Evolutionary conservation across 2,113 vertebrate species (phyloP).

Genomic region (Sebastes fasciatus): DNA sequence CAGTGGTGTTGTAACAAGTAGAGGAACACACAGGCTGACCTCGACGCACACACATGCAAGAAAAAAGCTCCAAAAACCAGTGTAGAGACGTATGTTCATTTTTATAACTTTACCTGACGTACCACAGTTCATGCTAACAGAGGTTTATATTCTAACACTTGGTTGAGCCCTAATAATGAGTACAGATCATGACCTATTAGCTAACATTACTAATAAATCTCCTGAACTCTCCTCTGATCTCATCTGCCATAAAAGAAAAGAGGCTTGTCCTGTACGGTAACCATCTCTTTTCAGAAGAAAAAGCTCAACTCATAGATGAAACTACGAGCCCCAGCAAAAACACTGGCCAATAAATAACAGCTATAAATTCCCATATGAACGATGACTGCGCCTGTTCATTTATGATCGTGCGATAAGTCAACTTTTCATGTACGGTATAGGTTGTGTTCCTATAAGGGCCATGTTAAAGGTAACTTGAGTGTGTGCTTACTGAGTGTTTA

Average conservation of each 20-base stretch:
- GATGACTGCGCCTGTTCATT: constrained; percentile 55
- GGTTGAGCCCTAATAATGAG: constrained; percentile 32
- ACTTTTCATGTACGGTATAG: constrained; percentile 52
- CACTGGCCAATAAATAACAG: constrained; percentile 63
- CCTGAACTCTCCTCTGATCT: constrained; percentile 68
- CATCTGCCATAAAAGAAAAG: constrained; percentile 62
- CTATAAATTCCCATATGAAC: constrained; percentile 70
- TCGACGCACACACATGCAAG: constrained; percentile 35
- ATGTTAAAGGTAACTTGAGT: constrained; percentile 58
- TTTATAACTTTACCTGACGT: constrained; percentile 10
- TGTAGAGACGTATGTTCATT: background rate
- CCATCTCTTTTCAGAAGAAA: constrained; percentile 32
- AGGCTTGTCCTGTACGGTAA: constrained; percentile 55
- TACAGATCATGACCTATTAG: constrained; percentile 47
- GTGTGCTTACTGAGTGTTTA: constrained; percentile 57
- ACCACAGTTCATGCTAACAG: background rate
- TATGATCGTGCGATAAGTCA: constrained; percentile 61
- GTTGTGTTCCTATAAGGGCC: constrained; percentile 35
- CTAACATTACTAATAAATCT: constrained; percentile 61
- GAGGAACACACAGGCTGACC: constrained; percentile 72
- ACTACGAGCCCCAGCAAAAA: constrained; percentile 46
- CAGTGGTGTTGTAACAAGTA: constrained; percentile 80
- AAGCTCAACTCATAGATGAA: constrained; percentile 32
- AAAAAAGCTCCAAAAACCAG: constrained; percentile 21
- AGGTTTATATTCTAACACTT: constrained; percentile 8